Evolutionary conservation across 2,113 vertebrate species (phyloP).

Genomic region (Pygoscelis adeliae): DNA sequence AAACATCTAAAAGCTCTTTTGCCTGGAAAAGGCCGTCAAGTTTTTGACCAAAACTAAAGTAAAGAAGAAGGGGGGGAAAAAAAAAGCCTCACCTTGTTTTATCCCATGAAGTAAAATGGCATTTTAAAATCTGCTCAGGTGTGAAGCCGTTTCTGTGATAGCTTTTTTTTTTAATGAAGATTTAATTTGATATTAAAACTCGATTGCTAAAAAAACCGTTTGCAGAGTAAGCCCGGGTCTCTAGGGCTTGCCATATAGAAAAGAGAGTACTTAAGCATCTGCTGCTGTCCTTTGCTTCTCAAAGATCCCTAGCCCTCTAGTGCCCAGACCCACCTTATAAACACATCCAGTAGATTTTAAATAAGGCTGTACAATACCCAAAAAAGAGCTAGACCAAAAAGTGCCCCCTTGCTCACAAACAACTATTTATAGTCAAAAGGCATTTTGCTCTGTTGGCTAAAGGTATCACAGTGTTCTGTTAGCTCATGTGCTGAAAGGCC

Average conservation of each 20-base stretch:
- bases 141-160: neutral
- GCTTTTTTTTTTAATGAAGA: neutral
- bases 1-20: neutral
- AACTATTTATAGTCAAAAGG: constrained; percentile 30
- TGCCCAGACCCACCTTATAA: neutral
- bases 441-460: neutral
- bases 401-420: constrained; percentile 4
- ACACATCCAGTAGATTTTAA: neutral
- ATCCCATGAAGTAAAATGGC: neutral
- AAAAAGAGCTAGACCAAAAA: constrained; percentile 20
- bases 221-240: neutral
- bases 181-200: constrained; percentile 31
- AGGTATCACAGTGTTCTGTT: constrained; percentile 58
- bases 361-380: neutral
- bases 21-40: neutral
- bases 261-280: neutral
- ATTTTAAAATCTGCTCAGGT: neutral
- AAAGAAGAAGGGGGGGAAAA: neutral
- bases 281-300: neutral
- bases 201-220: neutral
- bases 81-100: neutral
- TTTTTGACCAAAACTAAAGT: neutral
- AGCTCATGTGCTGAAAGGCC: neutral
- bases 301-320: neutral
- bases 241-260: neutral